Base-by-base conservation (phyloP, 2,797 vertebrate species). In the Lacerta agilis region DNA sequence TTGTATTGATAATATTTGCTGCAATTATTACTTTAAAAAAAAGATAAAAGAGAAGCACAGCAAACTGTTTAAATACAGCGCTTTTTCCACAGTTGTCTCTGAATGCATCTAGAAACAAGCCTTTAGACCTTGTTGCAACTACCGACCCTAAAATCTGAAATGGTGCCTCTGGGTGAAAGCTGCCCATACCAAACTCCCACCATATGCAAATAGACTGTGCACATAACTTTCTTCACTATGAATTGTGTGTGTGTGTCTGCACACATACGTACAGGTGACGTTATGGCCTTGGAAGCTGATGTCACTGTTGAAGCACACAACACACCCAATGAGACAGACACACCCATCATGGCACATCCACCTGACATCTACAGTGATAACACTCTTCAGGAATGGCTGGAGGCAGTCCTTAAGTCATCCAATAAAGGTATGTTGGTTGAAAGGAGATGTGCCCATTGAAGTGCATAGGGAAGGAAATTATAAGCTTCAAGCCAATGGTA, bases 291-390 rank as follows among this genome's bases (percentile, higher is more conserved):
- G 87, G 98, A 98, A 95, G 97, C 98, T 0, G 98, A 98, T 0
- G 93, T 98, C 86, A 98, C 94, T 0, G 69, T 97, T 17, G 93
- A 98, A 90, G 98, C 98, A 73, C 90, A 97, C 55, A 91, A 94
- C 79, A 98, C 98, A 0, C 72, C 15, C 80, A 95, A 95, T 25
- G 93, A 97, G 93, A 97, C 97, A 5, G 93, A 95, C 1, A 87
- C 97, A 45, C 98, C 98, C 1, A 97, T 98, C 91, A 98, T 98
- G 98, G 98, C 98, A 2, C 98, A 98, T 73, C 98, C 98, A 1
- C 98, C 98, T 0, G 88, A 82, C 55, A 87, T 98, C 81, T 95
- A 96, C 73, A 98, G 98, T 36, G 97, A 98, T 93, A 98, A 98
- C 94, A 98, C 97, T 13, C 94, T 98, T 79, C 91, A 98, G 87